These are phyloP conservation scores for Cyclargus thomasi DNA, from an alignment of 1,140 invertebrate genomes.

Conservation along the genomic window DNA sequence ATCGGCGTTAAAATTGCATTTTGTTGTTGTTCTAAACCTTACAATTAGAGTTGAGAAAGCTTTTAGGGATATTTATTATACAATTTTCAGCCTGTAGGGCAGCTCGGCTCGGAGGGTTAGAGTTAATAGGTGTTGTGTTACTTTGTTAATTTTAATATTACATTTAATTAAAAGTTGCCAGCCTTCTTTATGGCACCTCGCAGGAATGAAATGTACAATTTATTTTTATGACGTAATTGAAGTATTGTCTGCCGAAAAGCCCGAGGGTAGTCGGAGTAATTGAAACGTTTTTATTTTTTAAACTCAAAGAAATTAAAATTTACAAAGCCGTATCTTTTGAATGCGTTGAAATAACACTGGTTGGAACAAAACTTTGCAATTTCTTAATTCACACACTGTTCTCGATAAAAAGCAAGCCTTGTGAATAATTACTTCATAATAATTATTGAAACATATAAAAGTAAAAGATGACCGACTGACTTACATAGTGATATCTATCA, in stretches of 20 bases:
- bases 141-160: slow-evolving; percentile 10
- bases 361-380: not conserved
- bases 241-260: slow-evolving; percentile 10
- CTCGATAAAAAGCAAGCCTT: not conserved
- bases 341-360: not conserved
- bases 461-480: no score
- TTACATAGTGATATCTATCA: no score
- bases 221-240: slow-evolving; percentile 11
- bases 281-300: not conserved
- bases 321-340: not conserved
- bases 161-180: slow-evolving; percentile 6
- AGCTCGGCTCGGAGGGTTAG: not conserved
- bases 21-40: slow-evolving; percentile 10
- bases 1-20: slow-evolving; percentile 7
- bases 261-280: not conserved
- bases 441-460: no score
- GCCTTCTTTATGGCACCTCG: slow-evolving; percentile 1
- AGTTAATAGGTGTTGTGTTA: slow-evolving; percentile 11
- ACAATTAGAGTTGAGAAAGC: slow-evolving; percentile 14
- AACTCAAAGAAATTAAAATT: not conserved
- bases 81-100: slow-evolving; percentile 8
- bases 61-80: slow-evolving; percentile 16
- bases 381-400: not conserved
- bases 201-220: slow-evolving; percentile 3
- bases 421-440: no score